A percentile compares a stretch with the other conserved stretches of the same genome.
Evolutionary conservation across 2,797 vertebrate species (phyloP).

Genomic region (Enteromius thamalakanensis): DNA sequence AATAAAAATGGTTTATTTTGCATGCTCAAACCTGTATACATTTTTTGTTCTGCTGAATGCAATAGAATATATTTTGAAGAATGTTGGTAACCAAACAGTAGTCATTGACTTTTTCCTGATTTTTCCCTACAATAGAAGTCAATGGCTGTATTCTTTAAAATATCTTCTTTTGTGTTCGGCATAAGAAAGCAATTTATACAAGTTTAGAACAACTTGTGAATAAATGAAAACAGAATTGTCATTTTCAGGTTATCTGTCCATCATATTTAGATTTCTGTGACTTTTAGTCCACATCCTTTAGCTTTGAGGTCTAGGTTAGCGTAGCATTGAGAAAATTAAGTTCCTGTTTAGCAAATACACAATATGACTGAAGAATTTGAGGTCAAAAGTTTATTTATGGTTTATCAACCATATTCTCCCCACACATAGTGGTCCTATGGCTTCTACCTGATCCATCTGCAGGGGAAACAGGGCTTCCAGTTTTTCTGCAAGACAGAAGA

Average conservation of each 20-base stretch:
- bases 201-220: not conserved
- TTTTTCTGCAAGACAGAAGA: conserved; percentile 99
- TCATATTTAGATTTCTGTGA: not conserved
- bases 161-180: not conserved
- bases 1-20: not conserved
- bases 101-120: not conserved
- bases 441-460: conserved; percentile 96
- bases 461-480: conserved; percentile 98
- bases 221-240: not conserved
- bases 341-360: not conserved
- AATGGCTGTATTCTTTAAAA: not conserved
- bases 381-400: not conserved
- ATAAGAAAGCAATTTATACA: not conserved
- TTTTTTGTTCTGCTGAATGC: not conserved
- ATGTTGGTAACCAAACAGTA: not conserved
- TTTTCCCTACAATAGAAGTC: not conserved
- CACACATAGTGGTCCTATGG: conserved; percentile 92
- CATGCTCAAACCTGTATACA: not conserved
- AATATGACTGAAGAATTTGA: not conserved
- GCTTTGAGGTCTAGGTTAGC: not conserved
- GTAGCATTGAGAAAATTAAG: not conserved
- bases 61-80: conserved; percentile 2
- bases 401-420: conserved; percentile 34
- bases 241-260: not conserved
- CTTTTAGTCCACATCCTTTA: not conserved